phyloP scores from a whole-genome alignment of 2,797 vertebrate species.

The Knipowitschia caucasica region DNA sequence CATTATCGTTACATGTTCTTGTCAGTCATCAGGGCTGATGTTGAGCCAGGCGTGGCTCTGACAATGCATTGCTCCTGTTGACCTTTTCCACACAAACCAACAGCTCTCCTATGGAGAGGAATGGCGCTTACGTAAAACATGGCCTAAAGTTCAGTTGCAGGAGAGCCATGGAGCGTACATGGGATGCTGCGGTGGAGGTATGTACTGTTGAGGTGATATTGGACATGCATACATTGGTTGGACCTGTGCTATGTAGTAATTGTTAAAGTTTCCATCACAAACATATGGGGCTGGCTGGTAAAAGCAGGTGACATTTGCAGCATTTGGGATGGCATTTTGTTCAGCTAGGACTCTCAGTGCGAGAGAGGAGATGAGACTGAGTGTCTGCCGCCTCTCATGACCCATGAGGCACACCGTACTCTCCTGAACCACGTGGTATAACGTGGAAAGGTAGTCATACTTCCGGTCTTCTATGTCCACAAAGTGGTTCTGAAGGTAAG shows the following conservation, averaged over 20 bases:
- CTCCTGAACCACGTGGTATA: slow-evolving; percentile 93
- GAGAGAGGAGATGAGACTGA: slow-evolving; percentile 93
- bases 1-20: slow-evolving; percentile 15
- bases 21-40: slow-evolving; percentile 9
- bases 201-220: slow-evolving; percentile 79
- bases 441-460: slow-evolving; percentile 95
- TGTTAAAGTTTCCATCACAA: slow-evolving; percentile 94
- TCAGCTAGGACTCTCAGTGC: slow-evolving; percentile 91
- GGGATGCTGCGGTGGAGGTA: slow-evolving; percentile 69
- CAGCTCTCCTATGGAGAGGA: slow-evolving; percentile 14
- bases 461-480: slow-evolving; percentile 95
- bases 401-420: slow-evolving; percentile 99
- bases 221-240: slow-evolving; percentile 85
- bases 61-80: slow-evolving; percentile 16
- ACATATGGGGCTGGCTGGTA: slow-evolving; percentile 98
- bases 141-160: slow-evolving; percentile 82
- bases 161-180: slow-evolving; percentile 92
- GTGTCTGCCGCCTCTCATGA: slow-evolving; percentile 92
- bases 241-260: slow-evolving; percentile 96
- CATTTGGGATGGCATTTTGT: slow-evolving; percentile 93
- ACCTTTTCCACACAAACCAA: slow-evolving; percentile 3
- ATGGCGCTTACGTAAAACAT: neutral
- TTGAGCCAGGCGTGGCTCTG: neutral
- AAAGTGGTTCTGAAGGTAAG: slow-evolving; percentile 98
- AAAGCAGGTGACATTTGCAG: slow-evolving; percentile 96